phyloP scores from a whole-genome alignment of 2,113 vertebrate genomes.

The Macroglossus sobrinus region DNA sequence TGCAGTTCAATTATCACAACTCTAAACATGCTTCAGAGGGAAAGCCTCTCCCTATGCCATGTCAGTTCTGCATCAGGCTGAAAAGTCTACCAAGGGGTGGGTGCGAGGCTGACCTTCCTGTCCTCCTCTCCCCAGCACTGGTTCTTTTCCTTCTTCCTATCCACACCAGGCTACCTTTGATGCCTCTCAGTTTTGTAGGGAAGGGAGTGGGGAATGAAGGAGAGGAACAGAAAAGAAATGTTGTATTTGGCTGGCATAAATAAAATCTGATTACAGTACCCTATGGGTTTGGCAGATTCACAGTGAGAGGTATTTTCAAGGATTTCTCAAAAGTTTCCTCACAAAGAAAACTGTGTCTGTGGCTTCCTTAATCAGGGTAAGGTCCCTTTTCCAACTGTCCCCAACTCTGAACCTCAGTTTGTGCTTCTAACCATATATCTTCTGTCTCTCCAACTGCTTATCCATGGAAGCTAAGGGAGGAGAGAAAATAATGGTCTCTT shows the following conservation, averaged over 20 bases:
- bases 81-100: fast-evolving
- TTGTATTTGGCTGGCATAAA: not conserved
- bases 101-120: not conserved
- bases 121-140: too few relatives aligned
- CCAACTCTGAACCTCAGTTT: not conserved
- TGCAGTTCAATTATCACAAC: not conserved
- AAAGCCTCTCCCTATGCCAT: not conserved
- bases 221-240: not conserved
- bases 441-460: not conserved
- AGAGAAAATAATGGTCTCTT: not conserved
- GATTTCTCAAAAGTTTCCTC: not conserved
- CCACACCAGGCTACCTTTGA: not conserved
- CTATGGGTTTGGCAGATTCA: not conserved
- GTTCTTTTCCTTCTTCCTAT: not conserved
- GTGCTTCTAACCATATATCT: not conserved
- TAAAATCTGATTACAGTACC: not conserved
- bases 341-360: not conserved
- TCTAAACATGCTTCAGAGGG: not conserved
- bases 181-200: not conserved
- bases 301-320: not conserved
- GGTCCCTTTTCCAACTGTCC: not conserved
- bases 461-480: not conserved
- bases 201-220: not conserved
- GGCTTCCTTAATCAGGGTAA: not conserved
- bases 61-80: not conserved